phyloP scores from a whole-genome alignment of 2,797 vertebrate species.

The Cygnus olor region DNA sequence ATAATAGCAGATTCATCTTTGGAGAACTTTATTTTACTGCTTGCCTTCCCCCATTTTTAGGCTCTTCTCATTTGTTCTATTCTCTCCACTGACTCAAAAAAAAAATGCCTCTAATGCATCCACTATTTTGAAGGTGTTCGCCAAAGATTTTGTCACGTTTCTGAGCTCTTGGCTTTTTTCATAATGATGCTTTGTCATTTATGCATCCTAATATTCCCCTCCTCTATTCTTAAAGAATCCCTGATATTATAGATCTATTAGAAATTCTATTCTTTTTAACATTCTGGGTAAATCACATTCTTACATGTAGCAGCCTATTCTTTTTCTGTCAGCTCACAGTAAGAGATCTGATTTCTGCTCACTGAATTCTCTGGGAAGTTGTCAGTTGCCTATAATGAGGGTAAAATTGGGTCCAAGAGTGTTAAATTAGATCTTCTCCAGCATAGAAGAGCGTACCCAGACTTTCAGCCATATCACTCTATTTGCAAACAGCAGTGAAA shows the following conservation, averaged over 20 bases:
- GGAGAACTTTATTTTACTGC: neutral
- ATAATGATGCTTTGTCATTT: neutral
- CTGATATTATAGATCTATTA: neutral
- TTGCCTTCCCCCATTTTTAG: neutral
- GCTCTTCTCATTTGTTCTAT: neutral
- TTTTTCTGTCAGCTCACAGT: neutral
- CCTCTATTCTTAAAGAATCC: neutral
- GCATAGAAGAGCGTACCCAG: neutral
- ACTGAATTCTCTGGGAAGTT: neutral
- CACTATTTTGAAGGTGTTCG: neutral
- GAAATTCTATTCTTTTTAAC: neutral
- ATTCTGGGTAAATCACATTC: neutral
- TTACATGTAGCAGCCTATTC: neutral
- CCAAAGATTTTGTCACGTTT: neutral
- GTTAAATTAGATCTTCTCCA: slow-evolving; percentile 11
- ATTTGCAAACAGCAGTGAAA: slow-evolving; percentile 30
- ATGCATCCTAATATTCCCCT: neutral
- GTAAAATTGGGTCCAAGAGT: neutral
- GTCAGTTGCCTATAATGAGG: neutral
- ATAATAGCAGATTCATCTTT: neutral
- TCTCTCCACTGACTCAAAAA: neutral
- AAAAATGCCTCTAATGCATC: neutral
- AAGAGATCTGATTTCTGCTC: neutral
- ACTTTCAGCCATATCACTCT: neutral
- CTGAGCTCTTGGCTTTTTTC: neutral